Conservation (phyloP, 2,113 vertebrate genomes). For the Eretmochelys imbricata region DNA sequence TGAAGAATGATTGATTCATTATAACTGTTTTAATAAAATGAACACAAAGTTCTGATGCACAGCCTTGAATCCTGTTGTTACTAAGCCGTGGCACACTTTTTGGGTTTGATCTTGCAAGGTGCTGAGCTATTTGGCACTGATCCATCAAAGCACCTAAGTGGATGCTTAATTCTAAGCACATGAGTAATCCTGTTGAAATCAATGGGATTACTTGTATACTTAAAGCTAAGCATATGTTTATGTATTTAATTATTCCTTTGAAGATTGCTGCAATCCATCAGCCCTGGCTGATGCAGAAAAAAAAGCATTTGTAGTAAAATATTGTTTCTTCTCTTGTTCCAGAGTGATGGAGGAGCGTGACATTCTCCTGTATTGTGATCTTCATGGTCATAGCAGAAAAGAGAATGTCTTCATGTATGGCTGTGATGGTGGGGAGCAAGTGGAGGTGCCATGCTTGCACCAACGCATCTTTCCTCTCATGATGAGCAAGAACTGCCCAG, state of each 20-base stretch:
- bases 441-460: slow-evolving; percentile 26
- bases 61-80: not conserved
- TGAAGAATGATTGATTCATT: not conserved
- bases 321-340: not conserved
- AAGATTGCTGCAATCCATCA: not conserved
- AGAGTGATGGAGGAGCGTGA: slow-evolving; percentile 78
- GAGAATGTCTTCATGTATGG: slow-evolving; percentile 84
- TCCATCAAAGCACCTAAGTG: not conserved
- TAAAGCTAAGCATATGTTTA: not conserved
- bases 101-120: not conserved
- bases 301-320: not conserved
- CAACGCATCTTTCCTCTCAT: slow-evolving; percentile 80
- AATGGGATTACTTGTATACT: not conserved
- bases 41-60: not conserved
- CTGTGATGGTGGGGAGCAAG: slow-evolving; percentile 64
- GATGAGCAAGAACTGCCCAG: slow-evolving; percentile 82
- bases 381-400: slow-evolving; percentile 84
- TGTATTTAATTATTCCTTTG: not conserved
- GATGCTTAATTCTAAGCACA: not conserved
- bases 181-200: not conserved
- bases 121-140: not conserved
- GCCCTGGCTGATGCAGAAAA: not conserved
- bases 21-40: not conserved
- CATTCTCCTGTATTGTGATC: slow-evolving; percentile 82
- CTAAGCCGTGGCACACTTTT: not conserved